Evolutionary conservation across 2,888 invertebrate species (phyloP).

Genomic region (Ceramica pisi): DNA sequence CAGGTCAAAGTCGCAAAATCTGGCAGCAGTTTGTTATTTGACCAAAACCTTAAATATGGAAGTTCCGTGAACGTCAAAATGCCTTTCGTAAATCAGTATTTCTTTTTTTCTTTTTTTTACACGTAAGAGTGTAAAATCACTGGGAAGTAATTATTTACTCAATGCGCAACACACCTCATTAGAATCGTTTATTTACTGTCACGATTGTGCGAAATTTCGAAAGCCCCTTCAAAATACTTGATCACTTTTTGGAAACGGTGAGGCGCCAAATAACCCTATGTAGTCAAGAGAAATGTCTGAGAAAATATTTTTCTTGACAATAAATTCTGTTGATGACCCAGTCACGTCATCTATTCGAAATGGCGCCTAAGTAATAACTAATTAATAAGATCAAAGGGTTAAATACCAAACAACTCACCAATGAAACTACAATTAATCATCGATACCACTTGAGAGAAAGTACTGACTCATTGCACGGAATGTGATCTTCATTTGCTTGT

Average conservation of each 20-base stretch:
- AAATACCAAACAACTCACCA: conserved; percentile 37
- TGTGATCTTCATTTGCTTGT: conserved; percentile 77
- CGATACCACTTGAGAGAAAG: conserved; percentile 61
- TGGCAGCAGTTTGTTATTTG: conserved; percentile 5
- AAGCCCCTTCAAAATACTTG: conserved; percentile 29
- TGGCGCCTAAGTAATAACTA: conserved; percentile 22
- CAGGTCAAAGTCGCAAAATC: neutral
- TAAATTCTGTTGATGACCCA: neutral
- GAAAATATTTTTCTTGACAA: neutral
- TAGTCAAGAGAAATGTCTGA: too few relatives aligned
- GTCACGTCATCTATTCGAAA: neutral
- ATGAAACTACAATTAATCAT: conserved; percentile 59
- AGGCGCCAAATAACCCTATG: neutral
- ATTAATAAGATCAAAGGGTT: conserved; percentile 53
- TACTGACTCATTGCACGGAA: conserved; percentile 65
- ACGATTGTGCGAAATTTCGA: conserved; percentile 44
- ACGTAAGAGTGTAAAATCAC: conserved; percentile 39
- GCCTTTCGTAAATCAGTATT: conserved; percentile 37
- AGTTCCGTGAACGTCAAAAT: conserved; percentile 51
- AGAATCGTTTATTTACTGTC: conserved; percentile 44
- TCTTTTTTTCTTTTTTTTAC: conserved; percentile 30
- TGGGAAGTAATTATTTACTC: conserved; percentile 44
- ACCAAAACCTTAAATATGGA: conserved; percentile 20
- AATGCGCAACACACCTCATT: conserved; percentile 44
- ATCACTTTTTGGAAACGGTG: conserved; percentile 15